Base-by-base conservation (phyloP, 2,797 vertebrate genomes). In the Tragelaphus eurycerus region DNA sequence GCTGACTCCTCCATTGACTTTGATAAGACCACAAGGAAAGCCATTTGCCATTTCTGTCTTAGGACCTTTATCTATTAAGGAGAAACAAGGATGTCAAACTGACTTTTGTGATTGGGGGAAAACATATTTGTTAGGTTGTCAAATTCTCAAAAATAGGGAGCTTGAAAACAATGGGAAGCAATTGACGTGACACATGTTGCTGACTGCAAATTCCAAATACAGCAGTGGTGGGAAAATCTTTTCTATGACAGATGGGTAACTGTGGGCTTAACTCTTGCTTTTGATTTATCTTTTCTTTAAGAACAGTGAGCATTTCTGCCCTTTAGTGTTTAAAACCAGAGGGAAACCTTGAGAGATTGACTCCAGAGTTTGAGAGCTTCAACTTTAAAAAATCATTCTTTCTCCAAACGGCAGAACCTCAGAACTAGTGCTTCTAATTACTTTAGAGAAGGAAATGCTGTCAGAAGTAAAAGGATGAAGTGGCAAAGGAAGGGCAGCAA, bases 221-320 rank as follows among this genome's bases (percentile, higher is more conserved):
- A 38, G 52, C 31, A 4, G 50, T 2, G 81, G 50, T 67, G 71
- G 86, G 74, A 52, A 84, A 90, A 54, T 94, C 74, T 71, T 92
- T 57, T 27, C 57, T 93, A 85, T 52, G 84, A 43, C 25, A 95
- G 78, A 31, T 88, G 81, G 55, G 38, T 62, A 46, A 74, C 81
- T 60, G 84, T 59, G 67, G 62, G 57, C 62, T 97, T 95, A 60
- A 71, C 79, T 46, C 50, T 83, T 94, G 76, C 27, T 84, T 94
- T 96, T 97, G 90, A 96, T 92, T 91, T 83, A n/a, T 64, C 74
- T 93, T 97, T 54, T 90, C 92, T 86, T 89, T 85, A 93, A 89
- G 79, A 94, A 96, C 31, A 90, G 87, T 55, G 89, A 94, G 14
- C n/a, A 57, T 43, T 50, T 67, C 86, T 91, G 43, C 31, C 83